Evolutionary conservation across 2,797 vertebrate genomes (phyloP).

Genomic region (Scyliorhinus canicula): DNA sequence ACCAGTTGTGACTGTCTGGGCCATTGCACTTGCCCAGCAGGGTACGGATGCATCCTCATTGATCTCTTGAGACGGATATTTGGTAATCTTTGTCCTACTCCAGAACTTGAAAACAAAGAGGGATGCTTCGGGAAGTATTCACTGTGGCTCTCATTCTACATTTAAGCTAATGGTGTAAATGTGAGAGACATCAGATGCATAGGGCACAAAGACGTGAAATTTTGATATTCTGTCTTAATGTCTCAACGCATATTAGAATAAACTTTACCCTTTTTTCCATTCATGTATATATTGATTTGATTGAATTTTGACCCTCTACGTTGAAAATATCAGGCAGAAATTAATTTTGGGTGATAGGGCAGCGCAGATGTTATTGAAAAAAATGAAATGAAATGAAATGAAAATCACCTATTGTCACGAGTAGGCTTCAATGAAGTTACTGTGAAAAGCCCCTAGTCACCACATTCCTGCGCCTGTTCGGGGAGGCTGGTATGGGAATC

Average conservation of each 20-base stretch:
- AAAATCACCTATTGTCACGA: too few species aligned
- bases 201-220: background rate
- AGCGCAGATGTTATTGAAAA: background rate
- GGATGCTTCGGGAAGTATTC: background rate
- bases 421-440: too few species aligned
- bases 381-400: too few species aligned
- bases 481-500: too few species aligned
- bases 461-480: too few species aligned
- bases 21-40: background rate
- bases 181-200: background rate
- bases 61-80: background rate
- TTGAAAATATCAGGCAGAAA: background rate
- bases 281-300: background rate
- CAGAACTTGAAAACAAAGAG: background rate
- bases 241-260: background rate
- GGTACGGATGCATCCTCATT: background rate
- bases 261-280: background rate
- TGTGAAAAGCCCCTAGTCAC: too few species aligned
- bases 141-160: background rate
- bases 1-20: slow-evolving; percentile 1
- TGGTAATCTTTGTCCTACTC: background rate
- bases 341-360: background rate
- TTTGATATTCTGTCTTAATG: background rate
- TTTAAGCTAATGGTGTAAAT: background rate
- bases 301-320: background rate